Evolutionary conservation across 2,797 vertebrate genomes (phyloP).

Genomic region (Enteromius trimaculatus): DNA sequence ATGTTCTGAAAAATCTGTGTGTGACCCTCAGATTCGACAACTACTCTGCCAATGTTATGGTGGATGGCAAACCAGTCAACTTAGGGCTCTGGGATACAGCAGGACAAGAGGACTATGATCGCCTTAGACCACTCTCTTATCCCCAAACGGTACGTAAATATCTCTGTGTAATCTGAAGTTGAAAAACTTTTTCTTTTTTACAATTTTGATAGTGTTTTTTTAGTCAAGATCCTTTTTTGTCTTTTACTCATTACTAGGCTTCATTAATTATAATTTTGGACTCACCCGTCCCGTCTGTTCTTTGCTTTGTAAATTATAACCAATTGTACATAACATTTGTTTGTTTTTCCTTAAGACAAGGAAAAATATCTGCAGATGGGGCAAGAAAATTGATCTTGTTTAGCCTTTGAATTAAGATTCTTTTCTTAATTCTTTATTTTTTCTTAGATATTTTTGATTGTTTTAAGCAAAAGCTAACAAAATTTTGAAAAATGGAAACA

Average conservation of each 20-base stretch:
- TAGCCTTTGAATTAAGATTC: too few species aligned
- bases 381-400: too few species aligned
- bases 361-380: too few species aligned
- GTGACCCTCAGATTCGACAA: conserved; percentile 82
- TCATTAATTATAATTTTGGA: not conserved
- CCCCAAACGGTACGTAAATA: conserved; percentile 82
- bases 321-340: not conserved
- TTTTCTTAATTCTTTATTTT: too few species aligned
- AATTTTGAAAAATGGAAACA: too few species aligned
- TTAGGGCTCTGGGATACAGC: conserved; percentile 90
- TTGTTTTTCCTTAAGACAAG: too few species aligned
- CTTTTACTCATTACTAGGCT: not conserved
- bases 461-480: too few species aligned
- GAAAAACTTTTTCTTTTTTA: not conserved
- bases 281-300: not conserved
- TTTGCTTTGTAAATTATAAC: conserved; percentile 3
- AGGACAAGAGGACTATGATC: conserved; percentile 88
- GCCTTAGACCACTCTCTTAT: conserved; percentile 87
- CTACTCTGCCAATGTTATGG: conserved; percentile 91
- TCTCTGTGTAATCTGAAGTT: not conserved
- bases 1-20: not conserved
- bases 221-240: not conserved
- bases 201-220: not conserved
- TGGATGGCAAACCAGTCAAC: conserved; percentile 89
- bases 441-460: too few species aligned